A percentile compares a stretch with the other conserved stretches of the same genome.
These are phyloP conservation scores for Tenrec ecaudatus DNA, from an alignment of 2,113 vertebrate genomes.

Conservation along the genomic window DNA sequence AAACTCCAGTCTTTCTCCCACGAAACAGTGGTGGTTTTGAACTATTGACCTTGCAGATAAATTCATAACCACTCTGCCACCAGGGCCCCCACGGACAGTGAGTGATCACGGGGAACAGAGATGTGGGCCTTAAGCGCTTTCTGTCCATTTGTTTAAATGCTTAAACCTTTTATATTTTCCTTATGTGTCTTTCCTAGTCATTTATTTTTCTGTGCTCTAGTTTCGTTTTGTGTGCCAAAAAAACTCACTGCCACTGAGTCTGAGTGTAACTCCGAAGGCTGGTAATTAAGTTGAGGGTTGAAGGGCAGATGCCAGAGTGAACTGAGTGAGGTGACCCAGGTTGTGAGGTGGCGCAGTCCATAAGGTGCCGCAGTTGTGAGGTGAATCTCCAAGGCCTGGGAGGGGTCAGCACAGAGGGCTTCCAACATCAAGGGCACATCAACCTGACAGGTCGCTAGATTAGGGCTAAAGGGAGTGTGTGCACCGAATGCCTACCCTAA, in stretches of 20 bases:
- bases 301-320: too few species aligned
- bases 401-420: neutral
- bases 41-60: too few species aligned
- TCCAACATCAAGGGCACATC: neutral
- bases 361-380: too few species aligned
- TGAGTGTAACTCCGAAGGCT: neutral
- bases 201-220: neutral
- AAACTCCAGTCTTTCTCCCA: too few species aligned
- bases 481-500: too few species aligned
- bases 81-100: neutral
- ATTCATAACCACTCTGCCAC: too few species aligned
- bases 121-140: neutral
- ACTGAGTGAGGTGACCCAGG: neutral
- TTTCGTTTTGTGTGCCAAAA: neutral
- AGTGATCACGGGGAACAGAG: neutral
- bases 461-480: too few species aligned
- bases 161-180: neutral
- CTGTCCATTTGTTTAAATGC: neutral
- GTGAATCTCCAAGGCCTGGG: neutral
- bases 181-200: neutral
- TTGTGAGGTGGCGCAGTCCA: fast-evolving
- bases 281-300: neutral
- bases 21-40: too few species aligned
- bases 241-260: too few species aligned
- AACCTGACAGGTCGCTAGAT: too few species aligned